Evolutionary conservation across 2,113 vertebrate genomes (phyloP), one percentile per base, ranked within the genome.

Genomic region (Toxotes jaculatrix): DNA sequence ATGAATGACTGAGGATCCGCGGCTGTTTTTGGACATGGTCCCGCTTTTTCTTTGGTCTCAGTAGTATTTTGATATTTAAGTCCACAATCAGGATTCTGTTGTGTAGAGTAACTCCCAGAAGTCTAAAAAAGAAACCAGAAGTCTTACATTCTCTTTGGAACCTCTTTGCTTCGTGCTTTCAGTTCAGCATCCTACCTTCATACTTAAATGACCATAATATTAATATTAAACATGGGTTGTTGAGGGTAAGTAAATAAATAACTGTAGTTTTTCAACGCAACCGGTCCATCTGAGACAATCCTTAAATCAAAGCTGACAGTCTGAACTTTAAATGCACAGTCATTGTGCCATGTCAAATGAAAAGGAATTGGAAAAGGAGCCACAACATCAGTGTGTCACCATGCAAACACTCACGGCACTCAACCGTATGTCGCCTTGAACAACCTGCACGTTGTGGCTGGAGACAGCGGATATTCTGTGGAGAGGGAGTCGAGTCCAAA

Each of bases 251-350:
- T 57, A 12, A 42, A n/a, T 61, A 62, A 7, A 80, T 47, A 12
- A 47, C 42, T 17, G 80, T 59, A 45, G 40, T 70, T 71, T 40
- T 55, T 85, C 65, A 56, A 23, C 10, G 4, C 38, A 63, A 67
- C 68, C 57, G 51, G 65, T 34, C 55, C 7, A 9, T 77, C 72
- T 77, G 61, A 71, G 53, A 56, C 57, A 17, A 7, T 7, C 34
- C 72, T 66, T 27, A 88, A 89, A 92, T 90, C 4, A 85, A 77
- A 87, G 68, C 80, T 88, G 90, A 91, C 90, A 87, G 82, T 77
- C 71, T 90, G 88, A 89, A 89, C 90, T 92, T 93, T 89, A 89
- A 88, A 89, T 36, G 80, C 82, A 72, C 79, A 84, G 84, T 84
- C 88, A 82, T 34, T 62, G 77, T 85, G 86, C 61, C 88, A 74